Evolutionary conservation across 2,888 invertebrate genomes (phyloP).

Genomic region (Rhodophaea formosa): DNA sequence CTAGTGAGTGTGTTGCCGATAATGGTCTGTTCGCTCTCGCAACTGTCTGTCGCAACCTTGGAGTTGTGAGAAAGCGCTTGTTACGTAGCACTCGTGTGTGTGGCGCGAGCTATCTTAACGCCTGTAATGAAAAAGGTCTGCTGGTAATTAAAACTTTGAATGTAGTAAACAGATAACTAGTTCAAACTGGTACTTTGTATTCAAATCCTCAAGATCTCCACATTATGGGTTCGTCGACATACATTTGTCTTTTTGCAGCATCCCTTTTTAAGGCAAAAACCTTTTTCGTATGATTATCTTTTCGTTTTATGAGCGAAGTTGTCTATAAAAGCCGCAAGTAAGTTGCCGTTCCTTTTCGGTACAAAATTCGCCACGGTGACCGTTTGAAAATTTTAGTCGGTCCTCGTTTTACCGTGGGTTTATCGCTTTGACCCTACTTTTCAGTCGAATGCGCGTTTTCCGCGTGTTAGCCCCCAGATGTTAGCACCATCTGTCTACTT

Average conservation of each 20-base stretch:
- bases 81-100: conserved; percentile 39
- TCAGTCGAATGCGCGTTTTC: conserved; percentile 2
- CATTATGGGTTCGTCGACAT: neutral
- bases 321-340: neutral
- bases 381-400: neutral
- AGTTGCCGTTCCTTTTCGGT: neutral
- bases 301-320: neutral
- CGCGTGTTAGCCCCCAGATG: neutral
- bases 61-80: conserved; percentile 54
- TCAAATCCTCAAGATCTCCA: neutral
- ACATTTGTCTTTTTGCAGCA: neutral
- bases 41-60: conserved; percentile 57
- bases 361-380: neutral
- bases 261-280: neutral
- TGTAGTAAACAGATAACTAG: conserved; percentile 10
- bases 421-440: neutral
- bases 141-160: conserved; percentile 44
- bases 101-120: conserved; percentile 44
- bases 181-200: conserved; percentile 5
- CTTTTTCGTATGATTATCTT: neutral
- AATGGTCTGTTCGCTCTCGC: conserved; percentile 52
- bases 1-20: conserved; percentile 50
- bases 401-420: neutral
- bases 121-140: conserved; percentile 38
- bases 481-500: conserved; percentile 36